Evolutionary conservation across 2,113 vertebrate species (phyloP).

Genomic region (Strix aluco): DNA sequence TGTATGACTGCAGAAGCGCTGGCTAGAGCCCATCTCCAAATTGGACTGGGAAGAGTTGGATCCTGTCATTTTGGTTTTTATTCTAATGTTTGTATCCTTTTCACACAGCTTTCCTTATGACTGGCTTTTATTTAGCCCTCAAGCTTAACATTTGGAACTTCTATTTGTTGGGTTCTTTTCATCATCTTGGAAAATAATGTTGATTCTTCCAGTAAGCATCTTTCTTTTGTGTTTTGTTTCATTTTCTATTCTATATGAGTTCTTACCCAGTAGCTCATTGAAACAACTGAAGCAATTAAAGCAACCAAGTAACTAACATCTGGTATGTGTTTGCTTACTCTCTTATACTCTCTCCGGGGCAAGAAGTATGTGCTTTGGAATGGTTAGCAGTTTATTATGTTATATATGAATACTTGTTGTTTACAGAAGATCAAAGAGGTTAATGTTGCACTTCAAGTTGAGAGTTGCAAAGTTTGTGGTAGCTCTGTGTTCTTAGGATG

Average conservation of each 20-base stretch:
- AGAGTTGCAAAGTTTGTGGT: background rate
- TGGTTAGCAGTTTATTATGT: conserved; percentile 1
- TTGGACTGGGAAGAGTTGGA: conserved; percentile 3
- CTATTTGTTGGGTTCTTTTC: background rate
- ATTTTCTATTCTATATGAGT: conserved; percentile 15
- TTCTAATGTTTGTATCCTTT: conserved; percentile 37
- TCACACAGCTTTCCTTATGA: conserved; percentile 10
- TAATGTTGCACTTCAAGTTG: background rate
- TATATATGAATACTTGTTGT: conserved; percentile 13
- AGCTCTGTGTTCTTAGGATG: background rate
- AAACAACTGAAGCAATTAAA: conserved; percentile 36
- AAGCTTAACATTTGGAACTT: conserved; percentile 48
- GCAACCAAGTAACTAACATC: conserved; percentile 34
- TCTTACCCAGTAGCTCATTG: conserved; percentile 19
- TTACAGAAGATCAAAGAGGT: background rate
- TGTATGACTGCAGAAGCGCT: background rate
- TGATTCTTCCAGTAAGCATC: conserved; percentile 22
- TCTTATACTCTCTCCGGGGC: background rate
- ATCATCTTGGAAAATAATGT: conserved; percentile 1
- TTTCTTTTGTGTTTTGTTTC: conserved; percentile 22
- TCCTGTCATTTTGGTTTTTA: background rate
- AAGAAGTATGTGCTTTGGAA: conserved; percentile 28
- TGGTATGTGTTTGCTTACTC: conserved; percentile 26
- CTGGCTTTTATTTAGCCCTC: conserved; percentile 53
- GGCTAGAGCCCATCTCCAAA: conserved; percentile 5